Conservation (phyloP, 1,140 invertebrate species). For the Holotrichia oblita region DNA sequence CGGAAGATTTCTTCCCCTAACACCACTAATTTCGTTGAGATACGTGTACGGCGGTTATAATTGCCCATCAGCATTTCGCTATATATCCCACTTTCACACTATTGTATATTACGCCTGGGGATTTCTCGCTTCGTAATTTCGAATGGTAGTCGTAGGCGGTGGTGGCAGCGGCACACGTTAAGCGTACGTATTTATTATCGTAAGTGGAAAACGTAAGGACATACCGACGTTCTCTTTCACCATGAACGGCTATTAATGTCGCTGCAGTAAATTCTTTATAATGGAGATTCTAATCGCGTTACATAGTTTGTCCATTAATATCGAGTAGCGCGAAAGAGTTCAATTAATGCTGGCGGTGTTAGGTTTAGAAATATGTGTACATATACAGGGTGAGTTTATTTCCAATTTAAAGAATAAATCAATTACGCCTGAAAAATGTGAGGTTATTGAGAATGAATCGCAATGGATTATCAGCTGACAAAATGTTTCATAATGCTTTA, state of each 20-base stretch:
- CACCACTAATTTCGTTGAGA: background rate
- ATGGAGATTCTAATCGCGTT: conserved; percentile 6
- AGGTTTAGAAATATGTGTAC: background rate
- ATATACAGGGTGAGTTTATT: no score
- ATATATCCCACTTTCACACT: background rate
- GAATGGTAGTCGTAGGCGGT: no score
- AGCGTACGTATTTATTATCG: background rate
- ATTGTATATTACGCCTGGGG: background rate
- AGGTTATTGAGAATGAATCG: no score
- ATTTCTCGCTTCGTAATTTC: background rate
- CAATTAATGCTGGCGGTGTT: background rate
- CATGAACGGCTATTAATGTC: background rate
- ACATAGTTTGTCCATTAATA: conserved; percentile 17
- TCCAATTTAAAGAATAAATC: no score
- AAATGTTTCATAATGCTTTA: no score
- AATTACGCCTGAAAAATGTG: no score
- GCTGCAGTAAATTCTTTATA: background rate
- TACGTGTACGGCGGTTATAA: background rate
- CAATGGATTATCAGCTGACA: no score
- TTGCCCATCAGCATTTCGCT: background rate
- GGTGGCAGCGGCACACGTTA: no score
- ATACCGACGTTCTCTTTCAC: background rate
- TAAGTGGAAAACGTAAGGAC: background rate
- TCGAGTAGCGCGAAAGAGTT: background rate
- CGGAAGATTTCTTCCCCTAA: background rate